phyloP scores from a whole-genome alignment of 2,113 vertebrate species.

The Channa maculata region DNA sequence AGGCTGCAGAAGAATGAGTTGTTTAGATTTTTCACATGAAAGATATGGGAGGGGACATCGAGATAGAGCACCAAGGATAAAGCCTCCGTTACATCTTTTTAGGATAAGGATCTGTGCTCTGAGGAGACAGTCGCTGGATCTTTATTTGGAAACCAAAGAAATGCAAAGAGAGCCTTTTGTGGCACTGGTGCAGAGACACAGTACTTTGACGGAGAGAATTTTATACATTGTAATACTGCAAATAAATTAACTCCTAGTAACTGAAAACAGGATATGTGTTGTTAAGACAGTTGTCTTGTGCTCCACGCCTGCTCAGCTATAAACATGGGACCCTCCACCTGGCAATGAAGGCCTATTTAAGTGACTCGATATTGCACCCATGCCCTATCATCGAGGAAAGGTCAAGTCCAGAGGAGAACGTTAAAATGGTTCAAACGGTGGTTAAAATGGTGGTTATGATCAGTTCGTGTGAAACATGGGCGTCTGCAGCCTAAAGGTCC shows the following conservation, averaged over 20 bases:
- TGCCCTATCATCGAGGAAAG: neutral
- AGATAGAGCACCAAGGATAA: conserved; percentile 33
- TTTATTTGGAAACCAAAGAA: neutral
- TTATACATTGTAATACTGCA: too few relatives aligned
- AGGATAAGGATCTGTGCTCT: conserved; percentile 37
- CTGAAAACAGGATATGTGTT: neutral
- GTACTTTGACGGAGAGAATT: neutral
- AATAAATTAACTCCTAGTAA: neutral
- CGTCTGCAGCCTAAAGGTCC: too few relatives aligned
- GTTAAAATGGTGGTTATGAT: too few relatives aligned
- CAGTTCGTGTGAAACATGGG: too few relatives aligned
- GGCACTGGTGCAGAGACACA: neutral
- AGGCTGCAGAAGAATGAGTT: neutral
- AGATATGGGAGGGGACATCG: conserved; percentile 25
- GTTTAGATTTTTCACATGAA: conserved; percentile 25
- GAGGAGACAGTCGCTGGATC: conserved; percentile 1
- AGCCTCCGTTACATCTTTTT: conserved; percentile 14
- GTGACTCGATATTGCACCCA: neutral
- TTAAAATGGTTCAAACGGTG: neutral
- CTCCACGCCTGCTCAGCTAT: neutral
- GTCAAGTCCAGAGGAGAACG: neutral
- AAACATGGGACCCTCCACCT: neutral
- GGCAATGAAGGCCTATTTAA: neutral
- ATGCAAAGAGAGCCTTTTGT: neutral
- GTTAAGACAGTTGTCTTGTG: neutral